Base-by-base conservation (phyloP, 1,140 invertebrate species). In the Magallana ariakensis region DNA sequence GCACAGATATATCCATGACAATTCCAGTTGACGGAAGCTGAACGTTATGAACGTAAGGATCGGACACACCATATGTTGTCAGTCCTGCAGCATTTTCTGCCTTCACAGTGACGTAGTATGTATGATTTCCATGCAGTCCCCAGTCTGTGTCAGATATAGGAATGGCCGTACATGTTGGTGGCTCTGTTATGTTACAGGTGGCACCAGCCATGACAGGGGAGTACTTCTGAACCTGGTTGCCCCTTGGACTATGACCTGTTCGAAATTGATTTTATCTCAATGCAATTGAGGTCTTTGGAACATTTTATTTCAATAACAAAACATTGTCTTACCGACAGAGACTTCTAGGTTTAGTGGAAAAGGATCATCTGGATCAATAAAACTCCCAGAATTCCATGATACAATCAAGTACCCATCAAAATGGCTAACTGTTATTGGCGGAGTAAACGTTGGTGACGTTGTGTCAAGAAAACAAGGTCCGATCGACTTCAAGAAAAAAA, bases 1-100 rank as follows among this genome's bases (percentile, higher is more conserved):
- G n/a, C n/a, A 75, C 85, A 13, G 58, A 46, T 26, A 88, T 66
- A 85, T 90, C 89, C 60, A 87, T 60, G 1, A 90, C 89, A n/a
- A 81, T 75, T 6, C 89, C 89, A 8, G 0, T 81, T 11, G 89
- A 55, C 3, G 89, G 82, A 81, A 85, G 22, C n/a, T 86, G 66
- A 33, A 81, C 86, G 55, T 87, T 66, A 70, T 90, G 89, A 16
- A 80, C 26, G 22, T 88, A 87, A 10, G 83, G 82, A 16, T 85
- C 80, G 11, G 89, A 90, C 8, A n/a, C n/a, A n/a, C n/a, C n/a
- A n/a, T n/a, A n/a, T n/a, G n/a, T n/a, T n/a, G n/a, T n/a, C n/a
- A n/a, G n/a, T n/a, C n/a, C n/a, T n/a, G n/a, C n/a, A n/a, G n/a
- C n/a, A n/a, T n/a, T n/a, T n/a, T n/a, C n/a, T n/a, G n/a, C n/a